Evolutionary conservation across 1,140 invertebrate genomes (phyloP).

Genomic region (Alviniconcha marisindica): DNA sequence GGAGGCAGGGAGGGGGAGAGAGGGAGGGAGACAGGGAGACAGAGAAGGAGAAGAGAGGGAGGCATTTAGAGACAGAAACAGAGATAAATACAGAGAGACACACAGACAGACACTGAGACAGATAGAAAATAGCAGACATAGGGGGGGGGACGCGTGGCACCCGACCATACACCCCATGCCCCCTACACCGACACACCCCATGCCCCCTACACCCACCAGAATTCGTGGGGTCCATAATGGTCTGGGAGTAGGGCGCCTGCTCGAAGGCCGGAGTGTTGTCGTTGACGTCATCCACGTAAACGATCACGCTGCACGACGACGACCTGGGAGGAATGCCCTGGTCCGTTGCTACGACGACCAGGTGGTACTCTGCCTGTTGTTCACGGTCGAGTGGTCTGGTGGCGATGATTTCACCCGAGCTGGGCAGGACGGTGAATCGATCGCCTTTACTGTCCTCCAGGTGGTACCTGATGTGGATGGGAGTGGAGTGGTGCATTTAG

Average conservation of each 20-base stretch:
- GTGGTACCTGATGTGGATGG: constrained; percentile 55
- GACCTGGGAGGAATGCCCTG: constrained; percentile 62
- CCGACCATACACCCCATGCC: too few species aligned
- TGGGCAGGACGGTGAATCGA: constrained; percentile 91
- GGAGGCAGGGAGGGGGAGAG: too few species aligned
- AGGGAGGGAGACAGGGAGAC: too few species aligned
- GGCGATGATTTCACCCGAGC: constrained; percentile 88
- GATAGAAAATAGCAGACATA: too few species aligned
- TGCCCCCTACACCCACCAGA: constrained; percentile 51
- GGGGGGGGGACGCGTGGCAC: too few species aligned
- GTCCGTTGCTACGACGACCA: constrained; percentile 85
- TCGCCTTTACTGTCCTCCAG: constrained; percentile 71
- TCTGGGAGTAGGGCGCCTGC: constrained; percentile 56
- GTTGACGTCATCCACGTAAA: constrained; percentile 86
- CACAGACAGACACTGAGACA: too few species aligned
- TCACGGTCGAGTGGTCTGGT: constrained; percentile 89
- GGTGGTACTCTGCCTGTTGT: constrained; percentile 79
- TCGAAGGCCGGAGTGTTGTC: constrained; percentile 93
- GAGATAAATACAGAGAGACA: too few species aligned
- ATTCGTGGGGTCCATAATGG: constrained; percentile 59
- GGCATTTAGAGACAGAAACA: too few species aligned
- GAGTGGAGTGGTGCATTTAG: background rate
- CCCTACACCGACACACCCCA: background rate
- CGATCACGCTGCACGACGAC: constrained; percentile 56
- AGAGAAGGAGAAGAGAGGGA: too few species aligned